A percentile compares a stretch with the other conserved stretches of the same genome.
Conservation (phyloP, 2,797 vertebrate genomes). For the Cryptoblepharus egeriae region DNA sequence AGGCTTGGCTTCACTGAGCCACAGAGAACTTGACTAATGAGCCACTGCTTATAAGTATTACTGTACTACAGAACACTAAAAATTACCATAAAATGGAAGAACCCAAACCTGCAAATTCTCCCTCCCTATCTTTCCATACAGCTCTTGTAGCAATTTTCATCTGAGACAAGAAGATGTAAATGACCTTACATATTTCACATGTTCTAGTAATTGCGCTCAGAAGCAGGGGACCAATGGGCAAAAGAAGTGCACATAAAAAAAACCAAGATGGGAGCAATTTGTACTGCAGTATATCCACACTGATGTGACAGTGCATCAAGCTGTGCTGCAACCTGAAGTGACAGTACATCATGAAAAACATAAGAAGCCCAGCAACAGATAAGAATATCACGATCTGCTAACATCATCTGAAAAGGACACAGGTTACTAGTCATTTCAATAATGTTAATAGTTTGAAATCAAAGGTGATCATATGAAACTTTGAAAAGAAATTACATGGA, state of each 20-base stretch:
- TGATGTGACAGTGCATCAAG: background rate
- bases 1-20: background rate
- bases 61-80: background rate
- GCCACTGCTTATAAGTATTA: background rate
- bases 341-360: conserved; percentile 9
- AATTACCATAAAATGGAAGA: background rate
- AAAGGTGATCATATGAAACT: background rate
- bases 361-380: background rate
- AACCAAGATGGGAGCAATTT: background rate
- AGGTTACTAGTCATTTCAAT: conserved; percentile 12
- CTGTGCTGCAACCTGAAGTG: background rate
- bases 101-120: background rate
- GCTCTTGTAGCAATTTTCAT: background rate
- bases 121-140: background rate
- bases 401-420: conserved; percentile 7
- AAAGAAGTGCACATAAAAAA: background rate
- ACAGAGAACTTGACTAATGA: background rate
- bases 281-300: background rate
- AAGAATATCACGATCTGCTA: background rate
- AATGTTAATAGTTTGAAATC: conserved; percentile 4
- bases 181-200: background rate
- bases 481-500: background rate
- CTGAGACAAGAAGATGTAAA: background rate
- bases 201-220: background rate
- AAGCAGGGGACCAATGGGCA: background rate